A percentile compares a stretch with the other conserved stretches of the same genome.
Conservation (phyloP, 2,888 invertebrate species). For the Agrotis puta region DNA sequence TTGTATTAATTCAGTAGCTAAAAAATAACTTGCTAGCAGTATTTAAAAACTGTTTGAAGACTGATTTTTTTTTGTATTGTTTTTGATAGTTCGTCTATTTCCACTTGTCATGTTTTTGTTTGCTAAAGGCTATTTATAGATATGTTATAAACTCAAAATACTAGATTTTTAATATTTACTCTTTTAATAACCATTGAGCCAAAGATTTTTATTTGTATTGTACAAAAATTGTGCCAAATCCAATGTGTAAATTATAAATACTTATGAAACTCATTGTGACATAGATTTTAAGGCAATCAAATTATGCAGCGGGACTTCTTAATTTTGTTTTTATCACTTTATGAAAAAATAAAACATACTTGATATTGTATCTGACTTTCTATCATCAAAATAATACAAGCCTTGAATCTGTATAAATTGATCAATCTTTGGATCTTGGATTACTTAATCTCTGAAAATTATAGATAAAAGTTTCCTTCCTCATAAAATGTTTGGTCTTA, state of each 20-base stretch:
- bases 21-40: slow-evolving; percentile 34
- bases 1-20: slow-evolving; percentile 42
- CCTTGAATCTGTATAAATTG: slow-evolving; percentile 12
- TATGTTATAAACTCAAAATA: neutral
- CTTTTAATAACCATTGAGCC: slow-evolving; percentile 1
- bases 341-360: no score
- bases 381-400: neutral
- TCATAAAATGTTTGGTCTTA: neutral
- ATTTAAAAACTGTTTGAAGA: slow-evolving; percentile 59
- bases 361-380: neutral
- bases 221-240: slow-evolving; percentile 47
- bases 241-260: slow-evolving; percentile 39
- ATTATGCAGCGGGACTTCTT: slow-evolving; percentile 52
- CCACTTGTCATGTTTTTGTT: slow-evolving; percentile 12
- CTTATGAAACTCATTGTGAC: slow-evolving; percentile 47
- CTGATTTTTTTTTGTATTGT: slow-evolving; percentile 52
- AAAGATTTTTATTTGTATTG: slow-evolving; percentile 29
- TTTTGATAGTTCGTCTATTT: slow-evolving; percentile 22
- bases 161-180: neutral
- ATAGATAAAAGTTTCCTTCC: slow-evolving; percentile 7
- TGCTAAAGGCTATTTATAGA: neutral
- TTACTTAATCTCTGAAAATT: neutral
- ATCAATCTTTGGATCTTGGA: neutral
- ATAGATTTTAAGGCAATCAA: slow-evolving; percentile 38
- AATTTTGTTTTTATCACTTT: neutral